A percentile compares a stretch with the other conserved stretches of the same genome.
These are phyloP conservation scores for Mastigias papua DNA, from an alignment of 30 jellyfish, hydroid and myxozoan species.

Conservation along the genomic window DNA sequence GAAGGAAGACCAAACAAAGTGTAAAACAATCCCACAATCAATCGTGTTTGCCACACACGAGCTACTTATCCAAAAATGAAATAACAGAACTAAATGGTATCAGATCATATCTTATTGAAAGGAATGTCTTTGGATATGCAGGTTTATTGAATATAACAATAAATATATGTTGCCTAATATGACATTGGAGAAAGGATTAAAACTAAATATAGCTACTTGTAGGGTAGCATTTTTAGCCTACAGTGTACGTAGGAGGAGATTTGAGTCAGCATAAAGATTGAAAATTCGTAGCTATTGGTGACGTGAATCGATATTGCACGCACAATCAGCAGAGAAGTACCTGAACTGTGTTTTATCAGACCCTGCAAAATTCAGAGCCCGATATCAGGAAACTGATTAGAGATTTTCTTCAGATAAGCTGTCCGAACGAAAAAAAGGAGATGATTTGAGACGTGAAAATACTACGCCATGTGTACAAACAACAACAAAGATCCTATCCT, in stretches of 20 bases:
- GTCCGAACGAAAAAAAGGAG: no score
- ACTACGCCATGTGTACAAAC: no score
- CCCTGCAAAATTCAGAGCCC: no score
- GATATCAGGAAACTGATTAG: no score
- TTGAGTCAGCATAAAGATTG: neutral
- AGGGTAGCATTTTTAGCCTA: neutral
- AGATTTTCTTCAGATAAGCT: no score
- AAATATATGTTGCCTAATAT: neutral
- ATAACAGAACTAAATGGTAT: neutral
- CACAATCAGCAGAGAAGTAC: no score
- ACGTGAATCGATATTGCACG: neutral
- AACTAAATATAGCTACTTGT: neutral
- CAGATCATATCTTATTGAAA: neutral
- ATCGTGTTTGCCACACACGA: constrained; percentile 14
- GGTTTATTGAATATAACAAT: neutral
- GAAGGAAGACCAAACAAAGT: constrained; percentile 12
- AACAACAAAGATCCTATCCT: no score
- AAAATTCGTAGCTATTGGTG: neutral
- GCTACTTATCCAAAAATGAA: neutral
- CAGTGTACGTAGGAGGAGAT: neutral
- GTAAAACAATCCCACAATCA: neutral
- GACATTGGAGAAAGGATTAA: neutral
- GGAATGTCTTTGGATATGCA: neutral
- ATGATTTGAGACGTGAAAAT: no score
- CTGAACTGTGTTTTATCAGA: no score